A percentile compares a stretch with the other conserved stretches of the same genome.
phyloP scores from a whole-genome alignment of 92 coral and sea anemone genomes.

The Paramuricea clavata region DNA sequence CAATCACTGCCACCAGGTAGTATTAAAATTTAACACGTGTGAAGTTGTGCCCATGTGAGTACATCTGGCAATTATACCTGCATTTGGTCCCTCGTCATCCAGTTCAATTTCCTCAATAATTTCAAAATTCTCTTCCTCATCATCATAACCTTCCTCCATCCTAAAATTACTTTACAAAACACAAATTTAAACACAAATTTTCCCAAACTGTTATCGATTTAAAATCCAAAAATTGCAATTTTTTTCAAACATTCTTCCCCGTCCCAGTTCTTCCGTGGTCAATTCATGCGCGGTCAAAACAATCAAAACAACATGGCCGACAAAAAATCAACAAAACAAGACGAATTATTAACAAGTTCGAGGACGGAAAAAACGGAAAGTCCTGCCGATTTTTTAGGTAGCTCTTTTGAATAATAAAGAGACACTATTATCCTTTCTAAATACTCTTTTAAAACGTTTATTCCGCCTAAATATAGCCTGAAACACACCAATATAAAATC shows the following conservation, averaged over 20 bases:
- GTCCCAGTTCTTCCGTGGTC: neutral
- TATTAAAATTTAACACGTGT: no score
- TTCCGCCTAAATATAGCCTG: neutral
- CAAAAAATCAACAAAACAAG: conserved; percentile 81
- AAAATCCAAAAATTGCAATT: neutral
- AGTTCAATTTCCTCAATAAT: conserved; percentile 75
- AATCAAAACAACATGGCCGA: conserved; percentile 86
- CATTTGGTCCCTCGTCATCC: conserved; percentile 57
- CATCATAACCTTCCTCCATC: conserved; percentile 63
- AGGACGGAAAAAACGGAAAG: conserved; percentile 88
- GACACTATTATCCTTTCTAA: neutral
- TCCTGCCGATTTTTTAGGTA: conserved; percentile 80
- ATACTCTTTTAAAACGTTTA: neutral
- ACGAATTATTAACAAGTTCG: conserved; percentile 69
- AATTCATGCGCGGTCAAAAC: neutral
- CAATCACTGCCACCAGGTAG: no score
- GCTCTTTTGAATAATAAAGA: neutral
- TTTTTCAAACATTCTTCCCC: neutral
- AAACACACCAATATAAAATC: neutral
- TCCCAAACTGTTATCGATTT: neutral
- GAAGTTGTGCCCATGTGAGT: no score
- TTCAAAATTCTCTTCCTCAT: conserved; percentile 71
- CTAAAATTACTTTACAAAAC: conserved; percentile 44
- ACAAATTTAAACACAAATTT: conserved; percentile 4
- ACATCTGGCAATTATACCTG: conserved; percentile 31